Base-by-base conservation (phyloP, 30 jellyfish, hydroid and myxozoan genomes). In the Pseudorhiza aurosa region DNA sequence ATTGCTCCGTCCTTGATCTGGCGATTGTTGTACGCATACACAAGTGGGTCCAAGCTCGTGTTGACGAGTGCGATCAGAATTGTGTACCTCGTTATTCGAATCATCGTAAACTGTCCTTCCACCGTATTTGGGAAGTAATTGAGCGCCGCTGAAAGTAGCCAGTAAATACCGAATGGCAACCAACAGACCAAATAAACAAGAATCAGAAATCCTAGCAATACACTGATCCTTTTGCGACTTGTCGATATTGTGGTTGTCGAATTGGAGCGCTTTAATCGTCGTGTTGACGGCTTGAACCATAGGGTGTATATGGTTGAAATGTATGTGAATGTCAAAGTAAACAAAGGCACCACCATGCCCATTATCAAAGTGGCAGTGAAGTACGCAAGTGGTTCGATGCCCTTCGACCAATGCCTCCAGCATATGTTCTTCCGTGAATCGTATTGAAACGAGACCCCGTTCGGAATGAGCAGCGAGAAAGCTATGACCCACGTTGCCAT, bases 351-450 rank as follows among this genome's bases (percentile, higher is more conserved):
- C 3, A 74, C 69, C 47, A 90, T 46, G 12, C 94, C 98, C 18
- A 90, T 68, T 15, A 90, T 45, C 47, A 88, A 79, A 11, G 98
- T 90, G 35, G 83, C 88, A 14, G 51, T 47, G 85, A 90, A 90
- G 24, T 90, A 90, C 33, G 60, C 70, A 4, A 85, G 58, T 19
- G 93, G 86, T 28, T 39, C 22, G 33, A 90, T 92, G 69, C 98
- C 98, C 43, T 70, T 68, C 28, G 97, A 92, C 98, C 98, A 93
- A 7, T 71, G 70, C 51, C 98, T 62, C 80, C 81, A 65, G 81
- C 98, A 93, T 37, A 93, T 68, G 0, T 74, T 64, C 58, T 76
- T 32, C 6, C 82, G 77, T 7, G 87, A 81, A 44, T 87, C 60
- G 90, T 85, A 93, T 5, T 65, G 86, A 43, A 93, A 93, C 17